Conservation (phyloP, 2,888 invertebrate species). For the Rhimphoctona megacephalus region DNA sequence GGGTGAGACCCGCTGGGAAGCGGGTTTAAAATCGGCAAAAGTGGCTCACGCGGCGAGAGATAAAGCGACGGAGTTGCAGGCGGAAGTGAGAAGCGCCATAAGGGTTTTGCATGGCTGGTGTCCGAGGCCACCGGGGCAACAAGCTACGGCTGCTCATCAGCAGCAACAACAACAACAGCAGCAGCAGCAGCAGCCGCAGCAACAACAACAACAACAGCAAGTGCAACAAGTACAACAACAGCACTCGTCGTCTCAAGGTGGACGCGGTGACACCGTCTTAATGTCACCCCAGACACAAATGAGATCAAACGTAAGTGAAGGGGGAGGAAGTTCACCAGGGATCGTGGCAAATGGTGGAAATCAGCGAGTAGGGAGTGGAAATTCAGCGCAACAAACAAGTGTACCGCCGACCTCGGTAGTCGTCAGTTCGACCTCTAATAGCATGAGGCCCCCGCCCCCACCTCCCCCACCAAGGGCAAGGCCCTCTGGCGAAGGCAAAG, state of each 20-base stretch:
- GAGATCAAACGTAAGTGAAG: conserved; percentile 66
- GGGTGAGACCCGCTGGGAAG: conserved; percentile 71
- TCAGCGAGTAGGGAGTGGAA: conserved; percentile 48
- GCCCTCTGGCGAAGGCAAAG: conserved; percentile 85
- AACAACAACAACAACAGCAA: conserved; percentile 72
- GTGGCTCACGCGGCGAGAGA: conserved; percentile 83
- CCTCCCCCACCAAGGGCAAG: conserved; percentile 85
- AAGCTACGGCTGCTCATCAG: conserved; percentile 60
- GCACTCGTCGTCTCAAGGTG: conserved; percentile 82
- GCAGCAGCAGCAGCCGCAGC: conserved; percentile 64
- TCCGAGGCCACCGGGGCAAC: conserved; percentile 77
- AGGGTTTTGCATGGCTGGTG: conserved; percentile 84
- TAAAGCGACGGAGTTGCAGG: conserved; percentile 81
- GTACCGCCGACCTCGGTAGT: conserved; percentile 77
- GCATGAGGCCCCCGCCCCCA: conserved; percentile 87
- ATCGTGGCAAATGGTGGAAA: conserved; percentile 46
- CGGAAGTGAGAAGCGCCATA: conserved; percentile 83
- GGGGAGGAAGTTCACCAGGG: background rate
- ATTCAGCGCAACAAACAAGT: conserved; percentile 51
- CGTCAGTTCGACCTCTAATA: conserved; percentile 86
- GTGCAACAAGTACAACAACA: conserved; percentile 62
- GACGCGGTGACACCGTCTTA: conserved; percentile 84
- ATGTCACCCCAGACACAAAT: conserved; percentile 83
- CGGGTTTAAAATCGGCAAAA: conserved; percentile 75
- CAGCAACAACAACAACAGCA: conserved; percentile 66